Evolutionary conservation across 1,140 invertebrate species (phyloP), one percentile per base, ranked within the genome.

Genomic region (Dysdera silvatica): DNA sequence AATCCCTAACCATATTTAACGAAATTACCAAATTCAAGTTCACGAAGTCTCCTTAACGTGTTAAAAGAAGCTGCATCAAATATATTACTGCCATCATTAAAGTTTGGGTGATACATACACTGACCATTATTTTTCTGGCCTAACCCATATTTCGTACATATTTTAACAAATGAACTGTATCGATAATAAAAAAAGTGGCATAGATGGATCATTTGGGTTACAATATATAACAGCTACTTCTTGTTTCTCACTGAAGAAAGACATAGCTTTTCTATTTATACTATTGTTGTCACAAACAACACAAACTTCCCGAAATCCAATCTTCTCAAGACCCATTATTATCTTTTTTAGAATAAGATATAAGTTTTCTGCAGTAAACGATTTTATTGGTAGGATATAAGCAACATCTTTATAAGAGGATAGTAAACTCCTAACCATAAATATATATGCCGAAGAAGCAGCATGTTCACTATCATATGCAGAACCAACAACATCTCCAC

Each of bases 181-280:
- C 61, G 33, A 48, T 40, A 32, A 56, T 6, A 49, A 32, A 48
- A 63, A 63, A 23, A 63, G 23, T 24, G 28, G 29, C 10, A 18
- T 47, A 4, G 6, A 0, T 1, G 8, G 2, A 56, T 55, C 37
- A 23, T 7, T 7, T 33, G 52, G 40, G 28, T 63, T 37, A 3
- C 16, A 3, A 56, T 63, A 63, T 18, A 56, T 48, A 63, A 23
- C 28, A 0, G n/a, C 0, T n/a, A 56, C 10, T 28, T 35, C 28
- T 14, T 40, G 53, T 48, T 49, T 61, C 28, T 41, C 14, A n/a
- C 2, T 32, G 55, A 69, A 66, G 20, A 26, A 58, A 3, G 59
- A 33, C 43, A 68, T 47, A 41, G 51, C n/a, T 52, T 69, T 69
- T 3, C 60, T 52, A 58, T 69, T 68, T 14, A 69, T 68, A 16